These are phyloP conservation scores for Castor canadensis DNA, from an alignment of 2,113 vertebrate genomes.

Conservation along the genomic window DNA sequence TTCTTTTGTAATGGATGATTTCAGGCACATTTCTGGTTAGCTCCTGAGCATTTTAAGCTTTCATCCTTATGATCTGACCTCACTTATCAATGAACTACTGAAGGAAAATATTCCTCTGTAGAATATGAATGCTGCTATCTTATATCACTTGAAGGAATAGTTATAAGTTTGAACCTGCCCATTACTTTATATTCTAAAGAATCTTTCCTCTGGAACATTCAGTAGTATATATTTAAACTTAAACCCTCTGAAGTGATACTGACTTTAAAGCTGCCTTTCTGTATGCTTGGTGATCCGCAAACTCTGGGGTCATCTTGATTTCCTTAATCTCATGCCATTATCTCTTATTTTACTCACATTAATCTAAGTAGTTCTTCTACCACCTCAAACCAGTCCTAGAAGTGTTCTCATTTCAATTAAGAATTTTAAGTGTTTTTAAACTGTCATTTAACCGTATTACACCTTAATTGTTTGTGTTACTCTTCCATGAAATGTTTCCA, in stretches of 20 bases:
- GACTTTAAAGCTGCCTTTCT: conserved; percentile 2
- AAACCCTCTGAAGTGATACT: not conserved
- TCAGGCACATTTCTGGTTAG: conserved; percentile 3
- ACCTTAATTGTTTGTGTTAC: conserved; percentile 70
- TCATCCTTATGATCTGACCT: not conserved
- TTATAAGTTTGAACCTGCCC: not conserved
- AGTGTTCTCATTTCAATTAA: conserved; percentile 69
- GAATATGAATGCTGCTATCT: not conserved
- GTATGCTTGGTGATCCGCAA: conserved; percentile 16
- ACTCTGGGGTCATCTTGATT: conserved; percentile 58
- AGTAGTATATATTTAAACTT: not conserved
- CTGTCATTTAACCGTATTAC: conserved; percentile 68
- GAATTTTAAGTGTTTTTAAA: conserved; percentile 66
- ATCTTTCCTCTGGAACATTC: not conserved
- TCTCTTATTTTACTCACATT: conserved; percentile 62
- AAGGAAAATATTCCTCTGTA: not conserved
- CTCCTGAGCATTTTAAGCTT: conserved; percentile 5
- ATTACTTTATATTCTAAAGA: not conserved
- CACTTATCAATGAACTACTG: not conserved
- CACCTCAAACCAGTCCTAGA: conserved; percentile 53
- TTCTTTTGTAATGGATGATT: conserved; percentile 37
- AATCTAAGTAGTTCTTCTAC: conserved; percentile 60
- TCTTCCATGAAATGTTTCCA: conserved; percentile 73
- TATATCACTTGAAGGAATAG: not conserved
- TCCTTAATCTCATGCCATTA: conserved; percentile 65